Conservation (phyloP, 64 coral and sea anemone species). For the Stichodactyla mertensii region DNA sequence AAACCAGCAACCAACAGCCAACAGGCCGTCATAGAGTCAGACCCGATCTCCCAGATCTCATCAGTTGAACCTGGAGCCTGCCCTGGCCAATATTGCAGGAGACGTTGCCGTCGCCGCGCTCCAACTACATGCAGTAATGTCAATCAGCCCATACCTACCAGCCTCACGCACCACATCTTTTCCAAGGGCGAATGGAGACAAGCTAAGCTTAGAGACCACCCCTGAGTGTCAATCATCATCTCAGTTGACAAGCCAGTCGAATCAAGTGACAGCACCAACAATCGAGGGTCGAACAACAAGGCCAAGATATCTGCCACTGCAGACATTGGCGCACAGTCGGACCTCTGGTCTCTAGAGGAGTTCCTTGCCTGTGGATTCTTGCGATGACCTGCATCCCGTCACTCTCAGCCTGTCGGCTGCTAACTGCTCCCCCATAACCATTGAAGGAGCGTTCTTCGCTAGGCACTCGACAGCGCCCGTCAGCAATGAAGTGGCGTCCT, state of each 20-base stretch:
- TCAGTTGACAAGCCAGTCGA: no score
- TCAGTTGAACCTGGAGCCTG: background rate
- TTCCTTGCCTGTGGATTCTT: no score
- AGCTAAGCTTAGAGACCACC: no score
- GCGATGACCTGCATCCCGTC: conserved; percentile 15
- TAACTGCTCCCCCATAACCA: conserved; percentile 44
- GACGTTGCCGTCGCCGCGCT: background rate
- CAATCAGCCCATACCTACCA: background rate
- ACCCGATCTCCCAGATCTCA: conserved; percentile 49
- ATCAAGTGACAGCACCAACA: no score
- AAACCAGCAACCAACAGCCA: conserved; percentile 22
- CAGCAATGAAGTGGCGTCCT: background rate
- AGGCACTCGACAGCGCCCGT: background rate
- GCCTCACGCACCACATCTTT: no score
- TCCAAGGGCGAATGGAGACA: no score
- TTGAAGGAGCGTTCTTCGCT: conserved; percentile 49
- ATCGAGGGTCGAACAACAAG: no score
- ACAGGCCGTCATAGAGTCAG: conserved; percentile 27
- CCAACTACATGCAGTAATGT: conserved; percentile 12
- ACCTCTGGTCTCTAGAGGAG: no score
- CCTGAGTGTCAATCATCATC: no score
- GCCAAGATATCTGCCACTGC: no score
- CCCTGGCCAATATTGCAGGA: background rate
- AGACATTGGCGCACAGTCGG: no score
- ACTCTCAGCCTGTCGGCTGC: conserved; percentile 27